A percentile compares a stretch with the other conserved stretches of the same genome.
Evolutionary conservation across 2,797 vertebrate genomes (phyloP).

Genomic region (Trematomus bernacchii): DNA sequence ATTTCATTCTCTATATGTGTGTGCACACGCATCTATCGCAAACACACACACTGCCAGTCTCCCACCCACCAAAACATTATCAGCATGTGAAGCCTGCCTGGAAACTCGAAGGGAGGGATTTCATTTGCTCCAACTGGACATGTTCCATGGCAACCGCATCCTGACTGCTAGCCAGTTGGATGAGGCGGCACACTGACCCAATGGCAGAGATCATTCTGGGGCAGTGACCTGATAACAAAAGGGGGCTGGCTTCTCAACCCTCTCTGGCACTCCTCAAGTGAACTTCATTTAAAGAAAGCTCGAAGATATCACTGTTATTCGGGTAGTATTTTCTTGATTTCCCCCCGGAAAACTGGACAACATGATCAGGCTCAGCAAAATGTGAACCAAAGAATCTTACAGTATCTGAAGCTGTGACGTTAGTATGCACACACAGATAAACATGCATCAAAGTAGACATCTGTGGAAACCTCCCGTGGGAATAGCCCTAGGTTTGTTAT

Average conservation of each 20-base stretch:
- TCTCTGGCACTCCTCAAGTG: slow-evolving; percentile 33
- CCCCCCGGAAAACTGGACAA: background rate
- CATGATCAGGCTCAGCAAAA: background rate
- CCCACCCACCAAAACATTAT: slow-evolving; percentile 68
- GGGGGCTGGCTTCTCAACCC: slow-evolving; percentile 19
- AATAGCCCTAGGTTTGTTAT: slow-evolving; percentile 38
- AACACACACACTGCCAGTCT: slow-evolving; percentile 30
- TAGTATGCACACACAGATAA: slow-evolving; percentile 8
- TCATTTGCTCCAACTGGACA: slow-evolving; percentile 73
- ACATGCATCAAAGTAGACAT: slow-evolving; percentile 20
- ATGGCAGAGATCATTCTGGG: slow-evolving; percentile 67
- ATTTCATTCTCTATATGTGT: slow-evolving; percentile 62
- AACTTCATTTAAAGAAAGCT: slow-evolving; percentile 24
- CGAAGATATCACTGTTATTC: slow-evolving; percentile 30
- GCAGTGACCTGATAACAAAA: slow-evolving; percentile 75
- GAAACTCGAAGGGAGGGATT: slow-evolving; percentile 76
- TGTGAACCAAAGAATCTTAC: slow-evolving; percentile 16
- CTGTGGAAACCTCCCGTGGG: slow-evolving; percentile 27
- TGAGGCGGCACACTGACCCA: slow-evolving; percentile 76
- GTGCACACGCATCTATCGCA: slow-evolving; percentile 25
- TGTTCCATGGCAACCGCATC: slow-evolving; percentile 78
- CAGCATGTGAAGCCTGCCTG: slow-evolving; percentile 79
- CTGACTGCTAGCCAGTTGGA: slow-evolving; percentile 73
- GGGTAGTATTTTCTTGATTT: slow-evolving; percentile 17
- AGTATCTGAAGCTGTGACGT: slow-evolving; percentile 16